Evolutionary conservation across 2,113 vertebrate genomes (phyloP).

Genomic region (Notarius lentiginosus): DNA sequence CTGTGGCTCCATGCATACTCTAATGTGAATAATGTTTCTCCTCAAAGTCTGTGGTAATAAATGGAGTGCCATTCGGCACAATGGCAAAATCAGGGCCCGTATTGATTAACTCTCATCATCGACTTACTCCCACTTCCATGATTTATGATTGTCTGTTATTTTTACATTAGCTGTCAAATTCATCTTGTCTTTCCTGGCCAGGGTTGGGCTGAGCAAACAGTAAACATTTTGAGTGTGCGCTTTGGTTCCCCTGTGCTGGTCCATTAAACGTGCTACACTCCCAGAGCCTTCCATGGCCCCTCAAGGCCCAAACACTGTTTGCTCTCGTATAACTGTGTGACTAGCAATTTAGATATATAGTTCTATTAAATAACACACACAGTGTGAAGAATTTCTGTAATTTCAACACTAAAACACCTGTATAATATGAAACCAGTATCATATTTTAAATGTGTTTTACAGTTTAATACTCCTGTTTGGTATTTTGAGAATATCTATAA

Average conservation of each 20-base stretch:
- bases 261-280: constrained; percentile 51
- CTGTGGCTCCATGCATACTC: constrained; percentile 65
- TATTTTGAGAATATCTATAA: neutral
- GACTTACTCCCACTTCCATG: constrained; percentile 86
- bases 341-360: constrained; percentile 12
- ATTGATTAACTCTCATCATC: constrained; percentile 96
- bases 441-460: neutral
- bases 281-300: constrained; percentile 25
- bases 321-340: constrained; percentile 26
- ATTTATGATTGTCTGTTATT: constrained; percentile 92
- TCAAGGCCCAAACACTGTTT: constrained; percentile 40
- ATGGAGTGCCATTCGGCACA: constrained; percentile 93
- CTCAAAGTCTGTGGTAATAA: constrained; percentile 82
- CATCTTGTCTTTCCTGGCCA: constrained; percentile 84
- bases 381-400: neutral
- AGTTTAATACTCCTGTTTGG: neutral
- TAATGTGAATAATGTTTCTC: constrained; percentile 82
- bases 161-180: constrained; percentile 94
- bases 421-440: neutral
- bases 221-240: constrained; percentile 72
- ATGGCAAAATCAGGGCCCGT: constrained; percentile 88
- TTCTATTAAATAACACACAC: constrained; percentile 1
- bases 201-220: constrained; percentile 79
- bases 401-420: neutral
- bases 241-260: constrained; percentile 18